Percentiles rank a stretch among this genome's conserved stretches.
Conservation (phyloP, 2,888 invertebrate species). For the Helobdella robusta region DNA sequence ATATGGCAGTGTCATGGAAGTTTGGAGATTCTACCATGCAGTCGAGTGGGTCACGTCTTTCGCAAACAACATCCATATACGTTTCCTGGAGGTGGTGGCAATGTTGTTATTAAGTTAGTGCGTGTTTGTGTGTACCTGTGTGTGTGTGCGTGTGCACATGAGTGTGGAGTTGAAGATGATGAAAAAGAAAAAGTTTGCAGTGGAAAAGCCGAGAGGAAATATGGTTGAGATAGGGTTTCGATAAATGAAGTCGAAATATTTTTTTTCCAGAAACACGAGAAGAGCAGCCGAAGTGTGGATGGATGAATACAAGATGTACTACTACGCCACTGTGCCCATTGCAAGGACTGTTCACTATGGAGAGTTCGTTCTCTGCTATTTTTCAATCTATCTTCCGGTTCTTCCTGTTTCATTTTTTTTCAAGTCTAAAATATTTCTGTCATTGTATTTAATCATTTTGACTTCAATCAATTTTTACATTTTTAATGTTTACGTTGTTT, state of each 20-base stretch:
- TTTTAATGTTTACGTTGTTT: too few species aligned
- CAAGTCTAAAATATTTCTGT: not conserved
- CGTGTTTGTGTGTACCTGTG: not conserved
- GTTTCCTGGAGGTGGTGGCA: slow-evolving; percentile 93
- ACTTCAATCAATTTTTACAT: too few species aligned
- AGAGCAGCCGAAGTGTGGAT: slow-evolving; percentile 98
- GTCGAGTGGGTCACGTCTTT: slow-evolving; percentile 70
- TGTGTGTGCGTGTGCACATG: not conserved
- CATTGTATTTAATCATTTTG: too few species aligned
- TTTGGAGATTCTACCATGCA: slow-evolving; percentile 92
- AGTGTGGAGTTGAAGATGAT: not conserved
- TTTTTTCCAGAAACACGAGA: slow-evolving; percentile 77
- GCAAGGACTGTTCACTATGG: slow-evolving; percentile 51
- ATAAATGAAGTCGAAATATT: slow-evolving; percentile 15
- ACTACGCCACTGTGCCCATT: slow-evolving; percentile 73
- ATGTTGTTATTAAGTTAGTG: slow-evolving; percentile 70
- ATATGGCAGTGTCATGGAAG: slow-evolving; percentile 98
- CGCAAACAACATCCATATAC: slow-evolving; percentile 95
- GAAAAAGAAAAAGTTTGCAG: not conserved
- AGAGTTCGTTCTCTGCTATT: slow-evolving; percentile 49
- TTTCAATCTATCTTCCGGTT: too few species aligned
- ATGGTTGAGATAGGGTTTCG: not conserved
- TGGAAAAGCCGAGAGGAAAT: not conserved
- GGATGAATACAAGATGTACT: slow-evolving; percentile 94
- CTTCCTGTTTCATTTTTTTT: not conserved